Base-by-base conservation (phyloP, 1,140 invertebrate species). In the Lordiphosa stackelbergi region DNA sequence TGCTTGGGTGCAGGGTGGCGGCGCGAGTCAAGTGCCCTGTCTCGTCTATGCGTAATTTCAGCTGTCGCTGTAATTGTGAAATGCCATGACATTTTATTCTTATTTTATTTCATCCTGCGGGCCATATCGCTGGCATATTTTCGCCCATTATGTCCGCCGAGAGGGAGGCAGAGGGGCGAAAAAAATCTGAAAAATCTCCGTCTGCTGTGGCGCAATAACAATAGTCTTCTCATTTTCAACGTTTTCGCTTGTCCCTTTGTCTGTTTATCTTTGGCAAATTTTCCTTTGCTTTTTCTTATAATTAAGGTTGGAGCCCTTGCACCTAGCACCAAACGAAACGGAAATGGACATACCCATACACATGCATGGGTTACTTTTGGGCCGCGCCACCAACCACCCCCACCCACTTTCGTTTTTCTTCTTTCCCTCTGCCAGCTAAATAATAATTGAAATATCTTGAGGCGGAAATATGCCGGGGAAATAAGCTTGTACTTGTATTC, bases 181-280 rank as follows among this genome's bases (percentile, higher is more conserved):
- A 69, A 22, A 69, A 75, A 69, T 81, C 64, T 69, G 43, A 83
- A 71, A 83, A 77, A 66, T 73, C 77, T 73, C 58, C 59, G 63
- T 52, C 66, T 56, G 43, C 16, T 16, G 10, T 43, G 49, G 42
- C 34, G 53, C 54, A 64, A 81, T 69, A 74, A 81, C 75, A 81
- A 81, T 81, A 19, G 53, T 59, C 70, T 53, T 65, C 66, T 52
- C 57, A 52, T 70, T 66, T 66, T 66, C 36, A 41, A 36, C 63
- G 5, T 13, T 16, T 45, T 53, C 37, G 28, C 38, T 16, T 66
- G 66, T 45, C 60, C 71, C 52, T 81, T 83, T 84, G 77, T 83
- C 61, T 70, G 78, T 83, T 83, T 83, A 83, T 83, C 77, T 83
- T 77, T 83, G 57, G 55, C 34, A 40, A 77, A 83, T 69, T 81